Percentiles rank a stretch among this genome's conserved stretches.
phyloP scores from a whole-genome alignment of 2,888 invertebrate genomes.

The Tachina lurida region DNA sequence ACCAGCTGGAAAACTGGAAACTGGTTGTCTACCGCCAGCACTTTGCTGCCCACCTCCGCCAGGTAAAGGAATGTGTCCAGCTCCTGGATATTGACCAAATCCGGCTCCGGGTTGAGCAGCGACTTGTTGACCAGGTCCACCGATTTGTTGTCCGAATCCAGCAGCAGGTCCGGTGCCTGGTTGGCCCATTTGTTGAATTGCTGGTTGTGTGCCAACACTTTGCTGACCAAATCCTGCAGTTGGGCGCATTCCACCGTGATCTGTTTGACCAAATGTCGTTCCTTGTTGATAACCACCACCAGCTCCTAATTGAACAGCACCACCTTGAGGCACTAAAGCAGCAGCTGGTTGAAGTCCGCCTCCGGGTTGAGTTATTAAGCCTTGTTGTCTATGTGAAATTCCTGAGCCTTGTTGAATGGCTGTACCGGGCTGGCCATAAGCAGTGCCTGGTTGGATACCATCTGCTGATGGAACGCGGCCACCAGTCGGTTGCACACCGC shows the following conservation, averaged over 20 bases:
- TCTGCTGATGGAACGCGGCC: slow-evolving; percentile 22
- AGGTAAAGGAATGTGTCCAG: slow-evolving; percentile 16
- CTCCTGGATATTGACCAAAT: slow-evolving; percentile 22
- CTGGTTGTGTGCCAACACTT: neutral
- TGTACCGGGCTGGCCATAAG: slow-evolving; percentile 43
- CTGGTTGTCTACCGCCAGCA: neutral
- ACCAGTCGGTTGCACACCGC: slow-evolving; percentile 11
- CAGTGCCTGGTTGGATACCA: slow-evolving; percentile 40
- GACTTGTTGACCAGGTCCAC: slow-evolving; percentile 30
- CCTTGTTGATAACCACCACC: slow-evolving; percentile 18
- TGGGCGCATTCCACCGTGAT: neutral
- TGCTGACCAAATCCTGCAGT: neutral
- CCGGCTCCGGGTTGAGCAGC: slow-evolving; percentile 49
- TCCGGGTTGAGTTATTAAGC: slow-evolving; percentile 14
- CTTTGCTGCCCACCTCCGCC: slow-evolving; percentile 9
- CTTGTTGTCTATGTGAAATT: slow-evolving; percentile 43
- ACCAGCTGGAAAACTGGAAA: slow-evolving; percentile 10
- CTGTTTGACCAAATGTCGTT: slow-evolving; percentile 3
- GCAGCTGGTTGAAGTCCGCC: slow-evolving; percentile 21
- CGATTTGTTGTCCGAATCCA: slow-evolving; percentile 37
- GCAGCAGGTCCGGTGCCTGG: slow-evolving; percentile 29
- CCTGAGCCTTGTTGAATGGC: slow-evolving; percentile 41
- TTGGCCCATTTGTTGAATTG: neutral
- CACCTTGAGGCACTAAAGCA: slow-evolving; percentile 29
- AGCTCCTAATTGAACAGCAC: slow-evolving; percentile 34